Evolutionary conservation across 2,113 vertebrate species (phyloP).

Genomic region (Oreochromis aureus): DNA sequence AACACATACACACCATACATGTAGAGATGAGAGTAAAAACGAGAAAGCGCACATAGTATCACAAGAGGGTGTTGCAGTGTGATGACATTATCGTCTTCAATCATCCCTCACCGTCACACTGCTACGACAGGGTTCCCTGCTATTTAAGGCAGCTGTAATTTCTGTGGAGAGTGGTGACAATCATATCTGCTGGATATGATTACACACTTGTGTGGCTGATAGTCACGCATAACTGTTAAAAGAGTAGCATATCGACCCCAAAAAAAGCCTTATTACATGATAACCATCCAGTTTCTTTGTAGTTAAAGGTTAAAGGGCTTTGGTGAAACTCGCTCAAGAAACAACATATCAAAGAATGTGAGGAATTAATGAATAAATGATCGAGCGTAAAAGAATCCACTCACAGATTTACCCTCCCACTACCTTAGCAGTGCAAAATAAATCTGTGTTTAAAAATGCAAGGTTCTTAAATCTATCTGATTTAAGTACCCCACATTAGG

Average conservation of each 20-base stretch:
- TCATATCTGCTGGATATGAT: conserved; percentile 52
- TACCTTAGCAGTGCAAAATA: not conserved
- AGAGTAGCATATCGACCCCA: not conserved
- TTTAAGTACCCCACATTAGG: not conserved
- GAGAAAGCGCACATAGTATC: not conserved
- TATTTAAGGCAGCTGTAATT: conserved; percentile 59
- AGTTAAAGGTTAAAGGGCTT: not conserved
- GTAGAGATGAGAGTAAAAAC: not conserved
- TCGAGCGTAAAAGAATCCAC: not conserved
- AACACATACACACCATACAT: not conserved
- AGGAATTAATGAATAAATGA: not conserved
- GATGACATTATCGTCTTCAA: conserved; percentile 38
- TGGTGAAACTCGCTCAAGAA: not conserved
- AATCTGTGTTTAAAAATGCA: not conserved
- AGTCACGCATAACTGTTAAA: conserved; percentile 25
- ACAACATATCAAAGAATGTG: not conserved
- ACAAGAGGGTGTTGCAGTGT: conserved; percentile 8
- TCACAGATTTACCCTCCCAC: not conserved
- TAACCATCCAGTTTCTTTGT: not conserved
- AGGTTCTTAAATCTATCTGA: not conserved
- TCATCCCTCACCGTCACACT: conserved; percentile 9
- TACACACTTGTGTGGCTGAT: conserved; percentile 23
- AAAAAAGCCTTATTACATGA: not conserved
- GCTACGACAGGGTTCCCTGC: not conserved
- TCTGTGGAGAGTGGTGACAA: conserved; percentile 40